phyloP scores from a whole-genome alignment of 2,888 invertebrate species.

The Galerucella pusilla region DNA sequence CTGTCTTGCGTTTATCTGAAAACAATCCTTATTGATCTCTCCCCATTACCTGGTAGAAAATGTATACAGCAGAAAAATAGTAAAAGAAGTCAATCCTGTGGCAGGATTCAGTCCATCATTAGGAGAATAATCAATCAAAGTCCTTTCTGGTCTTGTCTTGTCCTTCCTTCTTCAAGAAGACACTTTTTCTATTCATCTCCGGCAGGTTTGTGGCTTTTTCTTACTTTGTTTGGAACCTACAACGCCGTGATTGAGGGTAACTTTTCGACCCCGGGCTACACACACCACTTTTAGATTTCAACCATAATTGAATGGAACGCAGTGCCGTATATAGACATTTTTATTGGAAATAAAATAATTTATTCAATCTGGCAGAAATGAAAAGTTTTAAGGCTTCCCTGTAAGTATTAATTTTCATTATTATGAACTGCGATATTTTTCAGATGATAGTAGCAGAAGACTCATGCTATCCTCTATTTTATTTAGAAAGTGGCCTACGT shows the following conservation, averaged over 20 bases:
- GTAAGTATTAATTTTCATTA: too few species aligned
- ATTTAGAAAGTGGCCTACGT: too few species aligned
- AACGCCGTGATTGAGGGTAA: slow-evolving; percentile 43
- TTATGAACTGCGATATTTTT: too few species aligned
- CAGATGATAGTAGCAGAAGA: too few species aligned
- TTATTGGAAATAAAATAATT: too few species aligned
- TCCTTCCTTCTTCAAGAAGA: slow-evolving; percentile 37
- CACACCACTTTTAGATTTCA: slow-evolving; percentile 16
- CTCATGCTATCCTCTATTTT: too few species aligned
- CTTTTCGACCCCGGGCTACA: slow-evolving; percentile 38
- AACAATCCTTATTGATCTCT: neutral
- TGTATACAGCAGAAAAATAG: neutral
- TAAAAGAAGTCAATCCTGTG: slow-evolving; percentile 19
- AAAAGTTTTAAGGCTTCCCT: too few species aligned
- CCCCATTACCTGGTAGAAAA: neutral
- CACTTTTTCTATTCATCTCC: slow-evolving; percentile 39
- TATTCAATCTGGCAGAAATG: too few species aligned
- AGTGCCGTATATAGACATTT: neutral
- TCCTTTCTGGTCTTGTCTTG: slow-evolving; percentile 36
- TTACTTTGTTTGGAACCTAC: slow-evolving; percentile 8
- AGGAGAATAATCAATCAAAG: slow-evolving; percentile 53
- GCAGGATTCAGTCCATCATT: slow-evolving; percentile 46
- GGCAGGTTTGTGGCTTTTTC: slow-evolving; percentile 15
- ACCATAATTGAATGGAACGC: slow-evolving; percentile 21
- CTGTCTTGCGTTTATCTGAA: neutral